These are phyloP conservation scores for Microcebus ravelobensis DNA, from an alignment of 2,113 vertebrate genomes.

Conservation along the genomic window DNA sequence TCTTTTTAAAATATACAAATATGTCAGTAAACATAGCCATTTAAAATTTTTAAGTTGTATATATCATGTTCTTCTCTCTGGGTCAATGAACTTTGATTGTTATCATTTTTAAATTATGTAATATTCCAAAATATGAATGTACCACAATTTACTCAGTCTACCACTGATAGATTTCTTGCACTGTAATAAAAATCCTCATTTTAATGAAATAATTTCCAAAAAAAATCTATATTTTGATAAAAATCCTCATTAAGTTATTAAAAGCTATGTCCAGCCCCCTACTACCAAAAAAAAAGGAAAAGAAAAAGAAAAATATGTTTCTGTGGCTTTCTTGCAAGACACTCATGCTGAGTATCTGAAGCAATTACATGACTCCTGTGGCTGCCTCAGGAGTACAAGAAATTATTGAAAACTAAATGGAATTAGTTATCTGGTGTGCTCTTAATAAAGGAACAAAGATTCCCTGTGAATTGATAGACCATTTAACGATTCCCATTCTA, in stretches of 20 bases:
- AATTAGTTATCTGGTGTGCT: constrained; percentile 52
- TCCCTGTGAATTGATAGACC: constrained; percentile 57
- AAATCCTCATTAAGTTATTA: constrained; percentile 29
- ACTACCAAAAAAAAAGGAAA: not conserved
- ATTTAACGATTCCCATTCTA: constrained; percentile 62
- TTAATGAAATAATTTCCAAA: constrained; percentile 17
- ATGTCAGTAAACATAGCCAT: not conserved
- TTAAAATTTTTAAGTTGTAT: not conserved
- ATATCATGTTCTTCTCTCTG: not conserved
- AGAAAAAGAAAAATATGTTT: constrained; percentile 6
- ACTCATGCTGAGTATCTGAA: constrained; percentile 49
- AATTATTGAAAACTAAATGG: constrained; percentile 66
- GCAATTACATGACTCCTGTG: constrained; percentile 29
- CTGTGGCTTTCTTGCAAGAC: constrained; percentile 5
- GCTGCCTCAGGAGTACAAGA: constrained; percentile 29
- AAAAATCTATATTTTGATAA: constrained; percentile 9
- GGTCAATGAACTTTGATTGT: not conserved
- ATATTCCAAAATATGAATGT: constrained; percentile 19
- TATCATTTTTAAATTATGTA: not conserved
- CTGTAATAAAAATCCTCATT: not conserved
- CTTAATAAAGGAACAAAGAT: constrained; percentile 66
- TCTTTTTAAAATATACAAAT: not conserved
- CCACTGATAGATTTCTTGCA: not conserved
- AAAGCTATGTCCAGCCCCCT: not conserved
- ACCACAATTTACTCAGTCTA: not conserved